Evolutionary conservation across 2,888 invertebrate species (phyloP).

Genomic region (Gymnosoma rotundatum): DNA sequence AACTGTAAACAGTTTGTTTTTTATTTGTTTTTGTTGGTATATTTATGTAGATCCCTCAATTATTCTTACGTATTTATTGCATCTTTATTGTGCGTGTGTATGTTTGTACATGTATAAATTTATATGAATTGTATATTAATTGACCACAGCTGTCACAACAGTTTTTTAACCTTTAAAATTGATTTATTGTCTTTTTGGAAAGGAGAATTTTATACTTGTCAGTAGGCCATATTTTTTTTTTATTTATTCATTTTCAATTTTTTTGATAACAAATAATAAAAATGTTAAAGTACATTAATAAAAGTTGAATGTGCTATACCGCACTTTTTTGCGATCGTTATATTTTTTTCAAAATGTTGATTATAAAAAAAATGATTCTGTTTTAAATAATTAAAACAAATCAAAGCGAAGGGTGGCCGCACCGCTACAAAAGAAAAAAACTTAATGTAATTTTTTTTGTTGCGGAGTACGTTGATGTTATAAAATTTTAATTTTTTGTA

Average conservation of each 20-base stretch:
- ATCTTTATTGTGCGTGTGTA: not conserved
- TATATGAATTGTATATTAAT: slow-evolving; percentile 55
- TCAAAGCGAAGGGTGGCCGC: too few relatives aligned
- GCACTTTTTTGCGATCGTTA: too few relatives aligned
- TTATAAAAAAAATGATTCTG: too few relatives aligned
- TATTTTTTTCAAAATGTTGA: too few relatives aligned
- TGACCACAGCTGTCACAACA: slow-evolving; percentile 65
- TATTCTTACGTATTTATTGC: not conserved
- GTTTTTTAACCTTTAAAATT: slow-evolving; percentile 64
- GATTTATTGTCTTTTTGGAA: slow-evolving; percentile 45
- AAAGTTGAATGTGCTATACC: not conserved
- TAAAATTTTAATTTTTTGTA: too few relatives aligned
- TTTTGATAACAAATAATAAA: not conserved
- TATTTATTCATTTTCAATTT: too few relatives aligned
- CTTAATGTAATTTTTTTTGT: too few relatives aligned
- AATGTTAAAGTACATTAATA: not conserved
- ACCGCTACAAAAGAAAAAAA: too few relatives aligned
- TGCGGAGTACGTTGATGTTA: too few relatives aligned
- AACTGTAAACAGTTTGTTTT: slow-evolving; percentile 1
- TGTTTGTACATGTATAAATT: not conserved
- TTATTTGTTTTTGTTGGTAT: too few relatives aligned
- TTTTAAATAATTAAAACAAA: too few relatives aligned
- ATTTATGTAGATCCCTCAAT: not conserved
- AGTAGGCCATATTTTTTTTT: slow-evolving; percentile 9
- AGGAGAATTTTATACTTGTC: slow-evolving; percentile 14